Conservation (phyloP, 2,888 invertebrate species). For the Heliconius sara region DNA sequence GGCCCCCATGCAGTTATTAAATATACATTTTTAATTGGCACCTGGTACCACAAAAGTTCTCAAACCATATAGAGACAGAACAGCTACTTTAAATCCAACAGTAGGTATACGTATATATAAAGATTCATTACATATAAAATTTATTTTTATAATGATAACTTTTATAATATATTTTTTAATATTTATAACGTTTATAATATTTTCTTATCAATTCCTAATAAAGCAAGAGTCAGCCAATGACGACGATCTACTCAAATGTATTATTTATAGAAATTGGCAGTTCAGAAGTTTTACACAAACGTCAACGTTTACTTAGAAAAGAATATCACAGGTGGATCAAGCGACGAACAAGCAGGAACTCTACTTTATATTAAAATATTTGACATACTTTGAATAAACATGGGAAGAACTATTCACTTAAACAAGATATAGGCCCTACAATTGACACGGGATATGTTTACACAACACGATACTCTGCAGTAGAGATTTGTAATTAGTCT, state of each 20-base stretch:
- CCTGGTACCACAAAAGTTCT: conserved; percentile 37
- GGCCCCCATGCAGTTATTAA: conserved; percentile 77
- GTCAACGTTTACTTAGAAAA: conserved; percentile 62
- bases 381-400: conserved; percentile 52
- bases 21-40: conserved; percentile 53
- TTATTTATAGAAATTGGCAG: conserved; percentile 64
- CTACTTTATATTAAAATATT: conserved; percentile 65
- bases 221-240: conserved; percentile 56
- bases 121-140: conserved; percentile 47
- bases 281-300: conserved; percentile 63
- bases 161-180: conserved; percentile 28
- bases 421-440: conserved; percentile 66
- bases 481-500: conserved; percentile 57
- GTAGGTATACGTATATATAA: conserved; percentile 54
- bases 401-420: conserved; percentile 54
- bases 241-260: conserved; percentile 58
- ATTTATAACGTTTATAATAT: conserved; percentile 40
- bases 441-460: conserved; percentile 76
- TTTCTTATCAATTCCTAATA: conserved; percentile 53
- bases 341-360: conserved; percentile 81
- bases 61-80: conserved; percentile 19
- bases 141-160: conserved; percentile 33
- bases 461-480: conserved; percentile 62
- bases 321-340: conserved; percentile 80
- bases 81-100: conserved; percentile 48